Evolutionary conservation across 2,888 invertebrate species (phyloP).

Genomic region (Andrena flavipes): DNA sequence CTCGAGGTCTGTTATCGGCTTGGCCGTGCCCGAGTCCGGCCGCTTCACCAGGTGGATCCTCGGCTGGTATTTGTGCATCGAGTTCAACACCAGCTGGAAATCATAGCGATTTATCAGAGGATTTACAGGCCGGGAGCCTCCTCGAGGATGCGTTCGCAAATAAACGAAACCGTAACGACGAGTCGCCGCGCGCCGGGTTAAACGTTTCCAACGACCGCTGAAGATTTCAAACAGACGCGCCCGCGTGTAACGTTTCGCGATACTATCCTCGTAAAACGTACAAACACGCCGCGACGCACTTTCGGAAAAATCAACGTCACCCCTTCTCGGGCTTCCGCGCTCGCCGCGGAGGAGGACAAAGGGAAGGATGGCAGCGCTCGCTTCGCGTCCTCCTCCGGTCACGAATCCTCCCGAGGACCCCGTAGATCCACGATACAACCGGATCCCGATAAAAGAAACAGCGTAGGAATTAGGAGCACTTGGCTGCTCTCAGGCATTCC

Average conservation of each 20-base stretch:
- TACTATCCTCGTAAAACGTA: not conserved
- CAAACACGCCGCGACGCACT: not conserved
- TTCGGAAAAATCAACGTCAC: not conserved
- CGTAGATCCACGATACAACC: constrained; percentile 60
- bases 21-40: constrained; percentile 87
- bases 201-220: not conserved
- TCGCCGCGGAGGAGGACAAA: not conserved
- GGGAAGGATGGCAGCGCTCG: too few species aligned
- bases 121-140: constrained; percentile 1
- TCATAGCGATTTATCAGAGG: constrained; percentile 45
- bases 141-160: constrained; percentile 25
- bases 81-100: constrained; percentile 92
- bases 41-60: constrained; percentile 91
- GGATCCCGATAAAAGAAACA: constrained; percentile 59
- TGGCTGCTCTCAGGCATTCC: constrained; percentile 61
- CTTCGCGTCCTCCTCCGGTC: not conserved
- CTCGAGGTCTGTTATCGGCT: constrained; percentile 88
- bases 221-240: not conserved
- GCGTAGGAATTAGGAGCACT: constrained; percentile 73
- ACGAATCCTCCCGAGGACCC: constrained; percentile 20
- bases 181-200: not conserved
- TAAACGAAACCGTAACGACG: constrained; percentile 16
- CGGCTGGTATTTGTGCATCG: constrained; percentile 95
- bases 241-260: not conserved
- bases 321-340: not conserved